These are phyloP conservation scores for Drosophila nigritarsus DNA, from an alignment of 2,888 invertebrate species.

Conservation along the genomic window DNA sequence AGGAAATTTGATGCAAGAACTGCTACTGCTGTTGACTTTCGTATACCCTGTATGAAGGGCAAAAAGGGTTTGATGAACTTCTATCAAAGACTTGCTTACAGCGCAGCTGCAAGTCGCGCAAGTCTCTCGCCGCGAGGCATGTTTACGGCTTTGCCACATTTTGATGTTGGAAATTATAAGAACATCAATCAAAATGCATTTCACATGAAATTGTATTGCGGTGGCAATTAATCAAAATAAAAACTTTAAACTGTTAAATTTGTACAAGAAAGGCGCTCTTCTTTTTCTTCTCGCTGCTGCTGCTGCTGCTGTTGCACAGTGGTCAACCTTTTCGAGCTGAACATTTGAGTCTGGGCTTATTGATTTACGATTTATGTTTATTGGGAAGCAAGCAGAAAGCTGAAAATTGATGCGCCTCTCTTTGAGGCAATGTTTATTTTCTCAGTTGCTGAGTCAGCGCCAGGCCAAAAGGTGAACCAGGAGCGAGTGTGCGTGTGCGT, in stretches of 20 bases:
- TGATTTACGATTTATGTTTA: constrained; percentile 80
- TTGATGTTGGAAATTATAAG: constrained; percentile 66
- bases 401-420: constrained; percentile 69
- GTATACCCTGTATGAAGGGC: not conserved
- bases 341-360: constrained; percentile 64
- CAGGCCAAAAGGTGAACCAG: constrained; percentile 72
- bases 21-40: not conserved
- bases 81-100: not conserved
- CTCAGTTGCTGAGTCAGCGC: constrained; percentile 52
- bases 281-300: not conserved
- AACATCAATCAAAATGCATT: constrained; percentile 75
- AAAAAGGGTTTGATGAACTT: not conserved
- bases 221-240: constrained; percentile 72
- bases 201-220: constrained; percentile 54
- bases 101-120: not conserved
- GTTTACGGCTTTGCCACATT: not conserved
- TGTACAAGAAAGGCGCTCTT: constrained; percentile 44
- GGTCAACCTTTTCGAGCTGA: constrained; percentile 42
- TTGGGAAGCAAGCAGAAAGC: constrained; percentile 44
- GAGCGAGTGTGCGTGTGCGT: not conserved
- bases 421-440: constrained; percentile 11
- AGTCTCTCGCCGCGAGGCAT: not conserved
- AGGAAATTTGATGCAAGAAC: not conserved
- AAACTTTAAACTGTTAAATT: constrained; percentile 62
- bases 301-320: constrained; percentile 3